Conservation (phyloP, 1,140 invertebrate genomes). For the Drosophila sp. region DNA sequence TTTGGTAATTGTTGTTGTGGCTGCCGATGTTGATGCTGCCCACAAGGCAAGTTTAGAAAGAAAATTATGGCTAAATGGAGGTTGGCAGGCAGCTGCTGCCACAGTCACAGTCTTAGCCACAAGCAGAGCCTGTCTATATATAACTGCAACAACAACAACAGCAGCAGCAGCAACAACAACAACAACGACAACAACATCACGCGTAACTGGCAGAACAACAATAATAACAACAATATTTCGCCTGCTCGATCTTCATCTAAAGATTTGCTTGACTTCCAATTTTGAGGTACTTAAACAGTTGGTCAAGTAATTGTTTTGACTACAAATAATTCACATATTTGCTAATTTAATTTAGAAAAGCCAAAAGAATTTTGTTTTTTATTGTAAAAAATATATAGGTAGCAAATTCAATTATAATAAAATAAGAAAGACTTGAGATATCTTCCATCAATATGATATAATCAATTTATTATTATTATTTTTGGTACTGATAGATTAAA, state of each 20-base stretch:
- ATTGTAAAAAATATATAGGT: too few species aligned
- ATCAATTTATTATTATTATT: too few species aligned
- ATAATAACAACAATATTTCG: conserved; percentile 11
- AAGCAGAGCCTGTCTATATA: conserved; percentile 31
- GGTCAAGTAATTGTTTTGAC: too few species aligned
- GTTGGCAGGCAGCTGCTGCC: conserved; percentile 54
- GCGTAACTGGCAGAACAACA: conserved; percentile 12
- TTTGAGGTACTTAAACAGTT: background rate
- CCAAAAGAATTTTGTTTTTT: too few species aligned
- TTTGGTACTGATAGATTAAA: too few species aligned
- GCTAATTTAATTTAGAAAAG: too few species aligned
- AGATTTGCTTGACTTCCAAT: conserved; percentile 15
- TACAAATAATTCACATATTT: too few species aligned
- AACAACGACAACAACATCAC: background rate
- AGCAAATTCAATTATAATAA: too few species aligned
- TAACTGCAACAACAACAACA: conserved; percentile 29
- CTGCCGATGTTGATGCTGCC: conserved; percentile 40
- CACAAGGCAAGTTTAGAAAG: conserved; percentile 64
- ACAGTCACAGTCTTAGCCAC: background rate
- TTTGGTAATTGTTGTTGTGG: conserved; percentile 63
- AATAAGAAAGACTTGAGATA: too few species aligned
- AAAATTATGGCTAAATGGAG: conserved; percentile 69
- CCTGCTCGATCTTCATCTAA: conserved; percentile 9
- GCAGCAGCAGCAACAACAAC: conserved; percentile 15
- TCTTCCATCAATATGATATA: too few species aligned